Evolutionary conservation across 2,888 invertebrate species (phyloP).

Genomic region (Ctenicera cuprea): DNA sequence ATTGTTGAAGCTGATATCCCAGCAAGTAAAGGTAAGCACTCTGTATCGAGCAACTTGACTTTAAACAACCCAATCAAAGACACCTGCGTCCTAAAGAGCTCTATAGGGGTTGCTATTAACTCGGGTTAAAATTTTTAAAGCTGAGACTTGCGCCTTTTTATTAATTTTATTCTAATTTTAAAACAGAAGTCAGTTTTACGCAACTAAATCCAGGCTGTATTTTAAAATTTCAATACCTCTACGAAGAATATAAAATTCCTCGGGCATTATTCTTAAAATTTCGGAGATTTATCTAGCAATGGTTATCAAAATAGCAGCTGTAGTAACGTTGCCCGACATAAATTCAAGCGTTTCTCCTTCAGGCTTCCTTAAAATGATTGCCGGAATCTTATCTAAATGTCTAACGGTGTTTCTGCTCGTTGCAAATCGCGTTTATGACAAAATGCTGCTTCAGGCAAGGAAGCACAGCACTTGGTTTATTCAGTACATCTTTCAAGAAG

Average conservation of each 20-base stretch:
- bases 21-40: slow-evolving; percentile 58
- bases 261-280: slow-evolving; percentile 44
- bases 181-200: slow-evolving; percentile 13
- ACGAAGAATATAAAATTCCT: slow-evolving; percentile 27
- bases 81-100: slow-evolving; percentile 64
- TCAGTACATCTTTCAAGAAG: slow-evolving; percentile 7
- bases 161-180: slow-evolving; percentile 64
- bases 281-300: slow-evolving; percentile 46
- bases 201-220: slow-evolving; percentile 6
- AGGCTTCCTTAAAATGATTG: slow-evolving; percentile 50
- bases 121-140: slow-evolving; percentile 58
- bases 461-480: slow-evolving; percentile 22
- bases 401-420: slow-evolving; percentile 50
- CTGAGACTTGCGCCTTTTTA: slow-evolving; percentile 58
- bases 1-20: slow-evolving; percentile 60
- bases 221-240: slow-evolving; percentile 16
- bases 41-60: slow-evolving; percentile 60
- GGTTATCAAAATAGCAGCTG: slow-evolving; percentile 50
- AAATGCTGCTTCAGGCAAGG: slow-evolving; percentile 41
- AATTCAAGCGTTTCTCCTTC: slow-evolving; percentile 46
- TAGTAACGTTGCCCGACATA: slow-evolving; percentile 43
- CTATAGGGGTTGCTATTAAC: slow-evolving; percentile 57
- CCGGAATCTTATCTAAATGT: slow-evolving; percentile 52
- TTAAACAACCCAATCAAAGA: slow-evolving; percentile 63
- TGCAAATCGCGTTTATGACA: slow-evolving; percentile 58